Base-by-base conservation (phyloP, 2,113 vertebrate genomes). In the Eolophus roseicapilla region DNA sequence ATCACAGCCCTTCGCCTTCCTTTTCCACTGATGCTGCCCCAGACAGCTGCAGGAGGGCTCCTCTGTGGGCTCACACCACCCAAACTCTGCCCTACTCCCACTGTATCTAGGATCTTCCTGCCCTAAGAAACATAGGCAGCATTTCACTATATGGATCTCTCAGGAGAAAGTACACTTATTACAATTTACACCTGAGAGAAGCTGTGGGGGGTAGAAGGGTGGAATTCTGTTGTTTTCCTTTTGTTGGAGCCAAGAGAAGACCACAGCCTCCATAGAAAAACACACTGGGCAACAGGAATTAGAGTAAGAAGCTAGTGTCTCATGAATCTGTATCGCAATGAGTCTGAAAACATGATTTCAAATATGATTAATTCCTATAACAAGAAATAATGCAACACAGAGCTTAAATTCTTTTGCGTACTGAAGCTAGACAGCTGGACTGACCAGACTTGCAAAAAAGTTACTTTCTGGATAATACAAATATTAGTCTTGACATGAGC, bases 1-100 rank as follows among this genome's bases (percentile, higher is more conserved):
- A 16, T 17, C 9, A 18, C 6, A 50, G 14, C 3, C 4, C 16
- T 41, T 78, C 13, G 8, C 7, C 8, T 74, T 33, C 17, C 9
- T 92, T 25, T 70, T 49, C 21, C 29, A 50, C 5, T 1, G 11
- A 3, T 18, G 62, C 14, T 76, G 29, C 18, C 16, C 7, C 2
- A 6, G 17, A 9, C 10, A 75, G 10, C 28, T 55, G 23, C 25
- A 43, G 18, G 2, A 87, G 14, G 7, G 14, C 11, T 79, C 9
- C 17, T 53, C 33, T 49, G 25, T 1, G 2, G 11, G 16, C 7
- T 60, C 11, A 5, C 31, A 18, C 4, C 4, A 60, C 3, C 4
- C 21, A 82, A 79, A 57, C 3, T 37, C 8, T 68, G 4, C 12
- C 14, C 11, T 31, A 17, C 16, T 82, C 10, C n/a, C 3, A 14